phyloP scores from a whole-genome alignment of 2,797 vertebrate genomes.

The Cephalopachus bancanus region DNA sequence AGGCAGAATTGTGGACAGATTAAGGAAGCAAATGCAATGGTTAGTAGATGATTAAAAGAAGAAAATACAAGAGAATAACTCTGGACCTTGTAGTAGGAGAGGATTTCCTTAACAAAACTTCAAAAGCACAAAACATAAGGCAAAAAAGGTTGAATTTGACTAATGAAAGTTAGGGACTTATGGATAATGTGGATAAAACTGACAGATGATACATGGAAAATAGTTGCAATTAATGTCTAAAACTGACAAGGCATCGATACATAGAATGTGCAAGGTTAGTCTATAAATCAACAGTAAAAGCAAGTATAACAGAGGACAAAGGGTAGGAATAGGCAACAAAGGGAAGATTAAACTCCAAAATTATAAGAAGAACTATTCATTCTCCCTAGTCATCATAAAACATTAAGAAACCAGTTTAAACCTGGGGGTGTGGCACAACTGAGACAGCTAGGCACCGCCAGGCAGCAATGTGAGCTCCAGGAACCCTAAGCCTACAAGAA shows the following conservation, averaged over 20 bases:
- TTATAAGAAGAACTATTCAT: background rate
- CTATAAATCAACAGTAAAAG: background rate
- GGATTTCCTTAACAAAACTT: slow-evolving; percentile 1
- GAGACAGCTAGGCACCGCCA: background rate
- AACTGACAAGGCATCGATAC: background rate
- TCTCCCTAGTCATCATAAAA: background rate
- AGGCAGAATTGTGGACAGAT: background rate
- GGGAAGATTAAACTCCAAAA: background rate
- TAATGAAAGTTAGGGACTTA: slow-evolving; percentile 25
- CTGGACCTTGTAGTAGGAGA: background rate
- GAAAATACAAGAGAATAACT: background rate
- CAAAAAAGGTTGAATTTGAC: background rate
- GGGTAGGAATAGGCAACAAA: background rate
- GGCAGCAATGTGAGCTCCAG: background rate
- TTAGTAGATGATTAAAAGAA: background rate
- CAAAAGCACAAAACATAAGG: background rate
- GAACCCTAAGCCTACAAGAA: fast-evolving
- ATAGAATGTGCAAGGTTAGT: background rate
- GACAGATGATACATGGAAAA: background rate
- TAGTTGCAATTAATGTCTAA: background rate
- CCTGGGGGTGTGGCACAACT: no score
- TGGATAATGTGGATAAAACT: background rate
- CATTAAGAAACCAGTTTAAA: background rate
- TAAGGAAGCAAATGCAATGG: background rate
- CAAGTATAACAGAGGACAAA: background rate